These are phyloP conservation scores for Mercenaria mercenaria DNA, from an alignment of 1,140 invertebrate genomes.

Conservation along the genomic window DNA sequence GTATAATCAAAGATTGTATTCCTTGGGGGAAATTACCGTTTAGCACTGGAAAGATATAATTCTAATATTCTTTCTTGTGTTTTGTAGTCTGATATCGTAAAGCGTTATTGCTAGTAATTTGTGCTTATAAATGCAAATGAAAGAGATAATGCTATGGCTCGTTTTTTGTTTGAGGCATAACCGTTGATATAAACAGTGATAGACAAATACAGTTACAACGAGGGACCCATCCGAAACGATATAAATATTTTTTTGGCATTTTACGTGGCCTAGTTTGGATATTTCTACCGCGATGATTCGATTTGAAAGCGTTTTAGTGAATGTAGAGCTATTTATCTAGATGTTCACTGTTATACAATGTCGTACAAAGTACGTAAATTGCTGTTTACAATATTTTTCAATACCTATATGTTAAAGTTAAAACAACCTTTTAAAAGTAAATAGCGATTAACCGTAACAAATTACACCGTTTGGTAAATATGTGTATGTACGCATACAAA, in stretches of 20 bases:
- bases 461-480: background rate
- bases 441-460: background rate
- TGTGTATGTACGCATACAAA: background rate
- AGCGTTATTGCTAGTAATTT: background rate
- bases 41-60: background rate
- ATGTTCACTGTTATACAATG: background rate
- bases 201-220: background rate
- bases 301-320: background rate
- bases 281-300: background rate
- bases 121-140: constrained; percentile 14
- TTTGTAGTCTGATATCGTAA: background rate
- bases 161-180: background rate
- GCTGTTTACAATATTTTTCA: background rate
- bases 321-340: background rate
- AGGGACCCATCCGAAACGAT: background rate
- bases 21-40: background rate
- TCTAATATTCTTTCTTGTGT: background rate
- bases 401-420: background rate
- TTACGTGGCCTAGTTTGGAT: background rate
- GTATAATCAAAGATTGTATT: constrained; percentile 24
- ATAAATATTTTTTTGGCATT: background rate
- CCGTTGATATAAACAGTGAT: background rate
- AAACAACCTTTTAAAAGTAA: background rate
- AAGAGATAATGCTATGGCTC: background rate
- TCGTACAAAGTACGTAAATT: background rate